These are phyloP conservation scores for Drosophila athabasca DNA, from an alignment of 1,140 invertebrate genomes.

Conservation along the genomic window DNA sequence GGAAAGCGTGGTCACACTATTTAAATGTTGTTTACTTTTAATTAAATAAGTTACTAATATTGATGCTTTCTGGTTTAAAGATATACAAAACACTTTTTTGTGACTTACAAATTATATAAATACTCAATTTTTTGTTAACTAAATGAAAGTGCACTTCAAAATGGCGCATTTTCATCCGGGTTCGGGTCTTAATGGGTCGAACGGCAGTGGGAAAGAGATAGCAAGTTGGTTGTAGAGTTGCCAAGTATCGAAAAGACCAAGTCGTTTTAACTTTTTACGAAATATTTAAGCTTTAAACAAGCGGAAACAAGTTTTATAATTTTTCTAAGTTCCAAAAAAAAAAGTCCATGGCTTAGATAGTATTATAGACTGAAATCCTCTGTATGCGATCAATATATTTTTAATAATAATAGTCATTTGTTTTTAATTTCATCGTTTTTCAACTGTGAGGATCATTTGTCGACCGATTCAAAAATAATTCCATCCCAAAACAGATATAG, in stretches of 20 bases:
- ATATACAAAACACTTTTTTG: too few species aligned
- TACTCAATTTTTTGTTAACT: too few species aligned
- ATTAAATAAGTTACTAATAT: too few species aligned
- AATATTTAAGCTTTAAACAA: not conserved
- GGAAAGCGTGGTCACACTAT: too few species aligned
- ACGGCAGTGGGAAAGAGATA: constrained; percentile 37
- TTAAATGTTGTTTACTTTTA: too few species aligned
- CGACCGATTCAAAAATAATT: not conserved
- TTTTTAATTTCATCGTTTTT: not conserved
- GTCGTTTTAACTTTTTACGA: not conserved
- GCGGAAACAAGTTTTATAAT: not conserved
- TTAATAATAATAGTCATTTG: too few species aligned
- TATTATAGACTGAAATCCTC: not conserved
- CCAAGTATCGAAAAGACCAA: constrained; percentile 1
- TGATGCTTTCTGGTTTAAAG: too few species aligned
- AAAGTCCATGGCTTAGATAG: not conserved
- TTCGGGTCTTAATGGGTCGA: constrained; percentile 23
- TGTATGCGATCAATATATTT: too few species aligned
- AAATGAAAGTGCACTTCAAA: too few species aligned
- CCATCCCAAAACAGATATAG: not conserved
- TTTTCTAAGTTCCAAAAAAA: not conserved
- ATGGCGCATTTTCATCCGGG: not conserved
- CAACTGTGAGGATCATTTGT: not conserved
- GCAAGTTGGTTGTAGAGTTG: constrained; percentile 40
- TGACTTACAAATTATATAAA: too few species aligned